Base-by-base conservation (phyloP, 2,888 invertebrate genomes). In the Deilephila porcellus region DNA sequence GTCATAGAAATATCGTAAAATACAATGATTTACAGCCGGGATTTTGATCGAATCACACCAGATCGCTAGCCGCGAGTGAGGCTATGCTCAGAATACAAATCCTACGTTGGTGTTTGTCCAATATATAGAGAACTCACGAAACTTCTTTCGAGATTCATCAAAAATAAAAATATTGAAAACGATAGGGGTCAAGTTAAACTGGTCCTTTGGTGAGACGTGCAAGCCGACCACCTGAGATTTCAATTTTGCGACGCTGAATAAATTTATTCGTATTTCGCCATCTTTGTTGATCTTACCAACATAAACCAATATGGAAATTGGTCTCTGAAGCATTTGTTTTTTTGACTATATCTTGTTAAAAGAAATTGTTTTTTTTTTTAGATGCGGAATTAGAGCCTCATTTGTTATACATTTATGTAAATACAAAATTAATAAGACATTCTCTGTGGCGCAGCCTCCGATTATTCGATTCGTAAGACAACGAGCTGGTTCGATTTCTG, bases 211-310 rank as follows among this genome's bases (percentile, higher is more conserved):
- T 77, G 80, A 84, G 85, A 80, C 85, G 83, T 82, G 85, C 83
- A 76, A 82, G 82, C 80, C 87, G 88, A 88, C 91, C 93, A 93
- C 93, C 92, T 93, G 93, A 93, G 93, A 93, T 93, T 93, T 92
- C 92, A 93, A 93, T 93, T 92, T 93, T 86, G 89, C 88, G 87
- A 86, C 88, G 89, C 86, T 88, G 91, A 90, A 91, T 92, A 92
- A 91, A 92, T 92, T 91, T 93, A 90, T 92, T 89, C 89, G 83
- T 88, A 88, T 91, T 88, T 88, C 85, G 84, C 83, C 83, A 81
- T 79, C 78, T 82, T 89, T 88, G 85, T 88, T 87, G 85, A 86
- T 87, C 84, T 86, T 82, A 81, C 82, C 79, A 82, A 83, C 82
- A 83, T 85, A 83, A 85, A 82, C 83, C 82, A 83, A 85, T 82